Percentiles rank a stretch among this genome's conserved stretches.
Evolutionary conservation across 2,113 vertebrate genomes (phyloP).

Genomic region (Plecturocebus donacophilus): DNA sequence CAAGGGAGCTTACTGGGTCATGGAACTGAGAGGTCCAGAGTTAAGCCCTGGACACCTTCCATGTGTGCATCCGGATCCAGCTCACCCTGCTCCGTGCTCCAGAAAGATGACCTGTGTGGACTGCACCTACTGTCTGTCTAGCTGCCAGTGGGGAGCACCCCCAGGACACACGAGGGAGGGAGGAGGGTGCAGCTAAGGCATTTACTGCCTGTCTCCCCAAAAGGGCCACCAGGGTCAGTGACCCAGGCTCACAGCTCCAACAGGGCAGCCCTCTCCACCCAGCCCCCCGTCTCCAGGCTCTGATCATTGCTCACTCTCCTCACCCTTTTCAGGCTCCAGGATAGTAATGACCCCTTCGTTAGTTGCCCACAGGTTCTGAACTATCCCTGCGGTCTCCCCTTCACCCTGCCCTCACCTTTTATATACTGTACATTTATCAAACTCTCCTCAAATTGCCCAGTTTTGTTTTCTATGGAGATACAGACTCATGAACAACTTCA

Average conservation of each 20-base stretch:
- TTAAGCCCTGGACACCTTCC: fast-evolving
- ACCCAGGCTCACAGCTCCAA: not conserved
- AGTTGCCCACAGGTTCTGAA: not conserved
- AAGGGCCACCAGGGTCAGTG: not conserved
- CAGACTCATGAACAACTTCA: not conserved
- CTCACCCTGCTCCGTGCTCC: fast-evolving
- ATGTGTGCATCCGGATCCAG: not conserved
- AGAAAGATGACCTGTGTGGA: not conserved
- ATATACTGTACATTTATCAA: not conserved
- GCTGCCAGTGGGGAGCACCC: not conserved
- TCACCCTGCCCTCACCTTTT: not conserved
- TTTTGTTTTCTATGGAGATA: not conserved
- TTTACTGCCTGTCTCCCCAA: not conserved
- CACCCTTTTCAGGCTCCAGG: not conserved
- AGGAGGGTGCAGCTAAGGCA: not conserved
- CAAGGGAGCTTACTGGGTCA: not conserved
- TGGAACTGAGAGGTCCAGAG: not conserved
- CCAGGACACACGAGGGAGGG: not conserved
- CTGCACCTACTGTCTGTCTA: not conserved
- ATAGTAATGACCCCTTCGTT: not conserved
- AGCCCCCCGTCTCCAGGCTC: not conserved
- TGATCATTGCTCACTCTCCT: not conserved
- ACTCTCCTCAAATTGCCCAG: not conserved
- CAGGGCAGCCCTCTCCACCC: not conserved
- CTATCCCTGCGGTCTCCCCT: not conserved